These are phyloP conservation scores for Halcyon malimbica DNA, from an alignment of 2,113 vertebrate species.

Conservation along the genomic window DNA sequence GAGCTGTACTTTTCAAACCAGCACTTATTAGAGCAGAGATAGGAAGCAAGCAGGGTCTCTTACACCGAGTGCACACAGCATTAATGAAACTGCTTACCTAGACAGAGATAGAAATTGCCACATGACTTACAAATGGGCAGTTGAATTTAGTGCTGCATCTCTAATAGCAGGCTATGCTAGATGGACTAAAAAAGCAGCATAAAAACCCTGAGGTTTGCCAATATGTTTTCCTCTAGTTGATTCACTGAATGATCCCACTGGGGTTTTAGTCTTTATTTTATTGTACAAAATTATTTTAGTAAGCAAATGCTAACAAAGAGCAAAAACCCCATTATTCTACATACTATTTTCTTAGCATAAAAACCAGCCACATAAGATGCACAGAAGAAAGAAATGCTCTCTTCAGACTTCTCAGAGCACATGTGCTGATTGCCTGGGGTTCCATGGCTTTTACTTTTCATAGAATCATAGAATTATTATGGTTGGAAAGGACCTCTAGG, in stretches of 20 bases:
- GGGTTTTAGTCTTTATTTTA: neutral
- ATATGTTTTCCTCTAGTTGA: neutral
- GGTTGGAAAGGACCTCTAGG: too few species aligned
- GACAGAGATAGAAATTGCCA: neutral
- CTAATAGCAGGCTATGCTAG: neutral
- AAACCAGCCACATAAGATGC: neutral
- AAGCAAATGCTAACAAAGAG: neutral
- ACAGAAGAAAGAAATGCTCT: neutral
- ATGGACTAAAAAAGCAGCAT: neutral
- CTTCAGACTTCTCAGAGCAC: neutral
- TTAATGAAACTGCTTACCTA: neutral
- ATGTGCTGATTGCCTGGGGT: neutral
- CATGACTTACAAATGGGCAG: neutral
- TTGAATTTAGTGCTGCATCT: neutral
- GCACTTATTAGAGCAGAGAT: neutral
- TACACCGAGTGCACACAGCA: neutral
- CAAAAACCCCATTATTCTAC: neutral
- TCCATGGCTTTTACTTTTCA: neutral
- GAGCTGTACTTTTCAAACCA: neutral
- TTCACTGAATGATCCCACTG: neutral
- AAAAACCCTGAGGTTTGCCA: neutral
- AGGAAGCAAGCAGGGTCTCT: neutral
- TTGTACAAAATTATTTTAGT: neutral
- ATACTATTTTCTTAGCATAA: neutral
- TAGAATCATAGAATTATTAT: too few species aligned